These are phyloP conservation scores for Syrmaticus mikado DNA, from an alignment of 2,113 vertebrate species.

Conservation along the genomic window DNA sequence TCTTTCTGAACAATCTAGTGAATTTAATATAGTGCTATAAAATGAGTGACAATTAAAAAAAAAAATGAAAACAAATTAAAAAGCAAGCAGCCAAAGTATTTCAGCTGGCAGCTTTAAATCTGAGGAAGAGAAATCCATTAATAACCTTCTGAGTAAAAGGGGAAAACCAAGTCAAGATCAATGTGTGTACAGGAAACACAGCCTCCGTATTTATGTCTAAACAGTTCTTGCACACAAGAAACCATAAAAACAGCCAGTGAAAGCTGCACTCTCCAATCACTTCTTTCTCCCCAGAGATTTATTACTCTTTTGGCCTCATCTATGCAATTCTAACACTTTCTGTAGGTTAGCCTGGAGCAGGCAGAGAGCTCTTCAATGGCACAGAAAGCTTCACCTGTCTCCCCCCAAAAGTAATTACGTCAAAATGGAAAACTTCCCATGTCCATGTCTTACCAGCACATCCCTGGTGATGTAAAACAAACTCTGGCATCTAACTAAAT, in stretches of 20 bases:
- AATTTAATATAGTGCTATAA: neutral
- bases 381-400: accelerated
- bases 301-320: neutral
- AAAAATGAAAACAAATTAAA: no score
- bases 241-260: neutral
- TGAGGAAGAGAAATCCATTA: neutral
- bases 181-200: neutral
- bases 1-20: accelerated
- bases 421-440: neutral
- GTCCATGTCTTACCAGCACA: neutral
- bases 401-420: neutral
- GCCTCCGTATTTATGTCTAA: neutral
- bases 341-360: accelerated
- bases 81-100: neutral
- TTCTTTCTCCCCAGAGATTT: neutral
- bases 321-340: neutral
- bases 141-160: neutral
- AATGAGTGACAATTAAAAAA: neutral
- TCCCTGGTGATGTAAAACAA: neutral
- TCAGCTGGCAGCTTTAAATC: neutral
- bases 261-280: neutral
- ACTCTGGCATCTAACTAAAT: neutral
- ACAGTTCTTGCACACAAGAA: neutral
- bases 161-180: neutral
- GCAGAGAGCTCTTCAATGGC: accelerated